Conservation (phyloP, 2,888 invertebrate genomes). For the Pammene fasciana region DNA sequence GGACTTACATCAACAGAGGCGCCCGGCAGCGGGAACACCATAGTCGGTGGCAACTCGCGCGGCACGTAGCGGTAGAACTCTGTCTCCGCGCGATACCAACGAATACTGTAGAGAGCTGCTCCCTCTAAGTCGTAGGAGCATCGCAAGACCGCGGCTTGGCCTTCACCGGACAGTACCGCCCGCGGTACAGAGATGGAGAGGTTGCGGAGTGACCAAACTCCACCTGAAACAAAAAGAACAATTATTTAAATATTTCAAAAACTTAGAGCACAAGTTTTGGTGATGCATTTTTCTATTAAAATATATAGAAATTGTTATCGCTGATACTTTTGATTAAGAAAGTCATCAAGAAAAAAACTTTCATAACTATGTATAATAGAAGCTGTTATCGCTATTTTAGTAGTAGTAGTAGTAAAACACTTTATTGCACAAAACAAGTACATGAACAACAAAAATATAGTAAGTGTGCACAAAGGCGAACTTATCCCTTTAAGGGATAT, state of each 20-base stretch:
- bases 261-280: too few relatives aligned
- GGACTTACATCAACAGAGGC: slow-evolving; percentile 88
- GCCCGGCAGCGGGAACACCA: slow-evolving; percentile 86
- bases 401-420: too few relatives aligned
- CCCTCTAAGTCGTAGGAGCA: slow-evolving; percentile 85
- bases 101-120: slow-evolving; percentile 87
- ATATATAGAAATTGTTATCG: neutral
- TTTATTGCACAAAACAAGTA: too few relatives aligned
- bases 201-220: slow-evolving; percentile 77
- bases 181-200: slow-evolving; percentile 80
- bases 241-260: neutral
- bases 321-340: too few relatives aligned
- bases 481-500: too few relatives aligned
- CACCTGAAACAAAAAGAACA: slow-evolving; percentile 58
- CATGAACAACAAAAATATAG: too few relatives aligned
- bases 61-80: slow-evolving; percentile 91
- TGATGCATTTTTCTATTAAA: too few relatives aligned
- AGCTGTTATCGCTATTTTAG: too few relatives aligned
- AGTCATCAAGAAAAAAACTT: too few relatives aligned
- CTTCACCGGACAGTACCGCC: slow-evolving; percentile 81
- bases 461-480: too few relatives aligned
- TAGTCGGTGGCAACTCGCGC: slow-evolving; percentile 87
- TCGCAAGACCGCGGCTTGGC: slow-evolving; percentile 77
- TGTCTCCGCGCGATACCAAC: slow-evolving; percentile 88
- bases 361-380: too few relatives aligned